A percentile compares a stretch with the other conserved stretches of the same genome.
Conservation (phyloP, 2,888 invertebrate species). For the Synanthedon myopaeformis region DNA sequence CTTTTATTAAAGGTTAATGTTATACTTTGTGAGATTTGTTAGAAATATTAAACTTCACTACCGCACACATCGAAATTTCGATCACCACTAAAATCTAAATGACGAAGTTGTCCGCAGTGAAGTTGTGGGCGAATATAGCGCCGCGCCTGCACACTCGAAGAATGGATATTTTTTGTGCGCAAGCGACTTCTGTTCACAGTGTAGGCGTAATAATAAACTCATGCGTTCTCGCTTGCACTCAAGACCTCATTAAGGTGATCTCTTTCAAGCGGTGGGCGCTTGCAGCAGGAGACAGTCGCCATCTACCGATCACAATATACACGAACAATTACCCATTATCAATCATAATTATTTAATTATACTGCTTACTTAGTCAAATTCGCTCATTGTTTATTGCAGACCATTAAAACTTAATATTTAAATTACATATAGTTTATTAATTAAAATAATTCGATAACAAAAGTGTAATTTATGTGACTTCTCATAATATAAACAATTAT, state of each 20-base stretch:
- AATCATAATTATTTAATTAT: too few species aligned
- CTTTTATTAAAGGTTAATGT: constrained; percentile 65
- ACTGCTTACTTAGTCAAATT: too few species aligned
- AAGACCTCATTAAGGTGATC: constrained; percentile 11
- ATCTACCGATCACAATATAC: constrained; percentile 28
- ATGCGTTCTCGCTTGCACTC: constrained; percentile 41
- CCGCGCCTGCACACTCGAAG: constrained; percentile 60
- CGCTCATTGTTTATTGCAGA: too few species aligned
- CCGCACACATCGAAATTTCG: constrained; percentile 67
- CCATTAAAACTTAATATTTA: too few species aligned
- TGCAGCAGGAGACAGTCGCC: constrained; percentile 32
- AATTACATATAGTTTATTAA: too few species aligned
- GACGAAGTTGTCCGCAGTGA: constrained; percentile 66
- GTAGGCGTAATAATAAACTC: constrained; percentile 62
- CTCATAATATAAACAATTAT: too few species aligned
- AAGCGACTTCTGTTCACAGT: constrained; percentile 58
- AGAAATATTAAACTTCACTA: constrained; percentile 68
- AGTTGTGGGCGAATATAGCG: constrained; percentile 67
- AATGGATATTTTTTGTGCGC: constrained; percentile 62
- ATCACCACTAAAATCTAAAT: constrained; percentile 55
- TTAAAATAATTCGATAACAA: too few species aligned
- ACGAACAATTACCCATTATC: not conserved
- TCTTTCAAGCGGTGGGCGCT: constrained; percentile 24
- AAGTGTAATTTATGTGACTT: too few species aligned
- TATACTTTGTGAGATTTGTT: constrained; percentile 67